A percentile compares a stretch with the other conserved stretches of the same genome.
These are phyloP conservation scores for Phallusia fumigata DNA, from an alignment of 23 tunicate species.

Conservation along the genomic window DNA sequence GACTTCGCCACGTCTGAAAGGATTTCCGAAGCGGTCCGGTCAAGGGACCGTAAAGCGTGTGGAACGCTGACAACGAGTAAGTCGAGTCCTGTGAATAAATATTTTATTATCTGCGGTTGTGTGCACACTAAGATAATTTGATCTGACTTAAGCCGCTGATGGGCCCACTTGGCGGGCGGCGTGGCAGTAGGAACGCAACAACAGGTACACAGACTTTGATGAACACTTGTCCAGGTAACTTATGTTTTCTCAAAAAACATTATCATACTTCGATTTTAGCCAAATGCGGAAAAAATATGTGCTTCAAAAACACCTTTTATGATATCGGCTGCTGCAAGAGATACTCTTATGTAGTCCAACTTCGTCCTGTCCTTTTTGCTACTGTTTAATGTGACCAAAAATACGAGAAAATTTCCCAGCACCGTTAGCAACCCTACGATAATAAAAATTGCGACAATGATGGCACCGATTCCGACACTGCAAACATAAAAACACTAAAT, in stretches of 20 bases:
- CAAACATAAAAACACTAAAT: no score
- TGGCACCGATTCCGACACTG: background rate
- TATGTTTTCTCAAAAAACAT: no score
- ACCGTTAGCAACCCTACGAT: slow-evolving; percentile 8
- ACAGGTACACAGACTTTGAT: no score
- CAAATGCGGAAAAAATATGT: no score
- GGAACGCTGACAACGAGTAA: slow-evolving; percentile 20
- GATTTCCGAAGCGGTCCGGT: slow-evolving; percentile 9
- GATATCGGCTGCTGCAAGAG: slow-evolving; percentile 32
- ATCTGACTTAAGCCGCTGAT: no score
- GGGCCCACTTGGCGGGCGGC: no score
- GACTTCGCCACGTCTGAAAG: background rate
- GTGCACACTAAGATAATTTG: no score
- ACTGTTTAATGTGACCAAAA: background rate
- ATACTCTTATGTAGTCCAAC: slow-evolving; percentile 16
- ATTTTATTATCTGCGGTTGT: background rate
- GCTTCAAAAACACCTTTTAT: slow-evolving; percentile 13
- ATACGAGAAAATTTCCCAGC: slow-evolving; percentile 18
- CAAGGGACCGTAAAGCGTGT: slow-evolving; percentile 5
- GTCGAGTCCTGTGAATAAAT: slow-evolving; percentile 21
- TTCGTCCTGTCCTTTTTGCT: slow-evolving; percentile 14
- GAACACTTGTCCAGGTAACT: no score
- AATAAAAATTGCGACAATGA: background rate
- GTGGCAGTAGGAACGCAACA: no score
- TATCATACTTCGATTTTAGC: no score